Evolutionary conservation across 2,797 vertebrate species (phyloP).

Genomic region (Pseudomugil gertrudae): DNA sequence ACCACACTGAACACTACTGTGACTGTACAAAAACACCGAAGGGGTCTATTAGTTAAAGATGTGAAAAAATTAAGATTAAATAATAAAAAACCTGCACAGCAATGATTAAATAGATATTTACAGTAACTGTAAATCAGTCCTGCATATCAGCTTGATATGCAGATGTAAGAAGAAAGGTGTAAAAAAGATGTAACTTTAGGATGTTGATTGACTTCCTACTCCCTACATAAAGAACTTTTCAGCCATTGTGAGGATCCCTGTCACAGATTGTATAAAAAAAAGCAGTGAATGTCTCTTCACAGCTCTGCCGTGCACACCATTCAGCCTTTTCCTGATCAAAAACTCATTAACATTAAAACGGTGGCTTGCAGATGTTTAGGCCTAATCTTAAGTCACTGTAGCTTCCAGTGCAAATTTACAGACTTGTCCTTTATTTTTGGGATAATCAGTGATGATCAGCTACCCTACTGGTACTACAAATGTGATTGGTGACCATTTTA

Average conservation of each 20-base stretch:
- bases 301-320: background rate
- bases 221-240: no score
- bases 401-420: background rate
- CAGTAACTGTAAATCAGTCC: background rate
- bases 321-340: background rate
- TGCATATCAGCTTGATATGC: background rate
- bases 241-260: no score
- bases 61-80: background rate
- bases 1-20: conserved; percentile 38
- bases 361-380: background rate
- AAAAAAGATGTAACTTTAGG: background rate
- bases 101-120: background rate
- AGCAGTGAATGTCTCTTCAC: background rate
- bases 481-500: background rate
- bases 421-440: background rate
- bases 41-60: background rate
- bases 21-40: conserved; percentile 3
- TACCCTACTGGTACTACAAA: no score
- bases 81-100: background rate
- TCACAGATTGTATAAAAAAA: background rate
- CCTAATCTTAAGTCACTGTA: background rate
- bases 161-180: background rate
- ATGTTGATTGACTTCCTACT: background rate
- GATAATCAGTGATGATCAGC: background rate
- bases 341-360: background rate